Conservation (phyloP, 1,140 invertebrate species). For the Andrena cerasifolii region DNA sequence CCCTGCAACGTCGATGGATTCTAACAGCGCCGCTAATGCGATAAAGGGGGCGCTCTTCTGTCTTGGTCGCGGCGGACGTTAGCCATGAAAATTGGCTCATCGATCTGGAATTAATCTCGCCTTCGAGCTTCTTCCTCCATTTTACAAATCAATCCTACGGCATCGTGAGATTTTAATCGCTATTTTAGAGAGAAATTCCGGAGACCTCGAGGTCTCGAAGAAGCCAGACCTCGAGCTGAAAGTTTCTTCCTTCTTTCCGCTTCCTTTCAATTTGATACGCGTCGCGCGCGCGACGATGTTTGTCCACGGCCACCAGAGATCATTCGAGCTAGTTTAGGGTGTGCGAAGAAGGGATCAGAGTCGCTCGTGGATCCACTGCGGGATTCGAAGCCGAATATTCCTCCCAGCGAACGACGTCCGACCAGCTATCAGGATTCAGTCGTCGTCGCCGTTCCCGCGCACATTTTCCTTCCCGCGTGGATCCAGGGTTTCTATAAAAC, state of each 20-base stretch:
- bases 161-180: no score
- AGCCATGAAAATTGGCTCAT: neutral
- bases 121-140: no score
- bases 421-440: neutral
- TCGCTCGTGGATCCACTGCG: neutral
- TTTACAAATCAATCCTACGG: no score
- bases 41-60: slow-evolving; percentile 13
- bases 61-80: neutral
- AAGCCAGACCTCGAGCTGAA: no score
- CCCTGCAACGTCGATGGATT: neutral
- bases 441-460: neutral
- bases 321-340: neutral
- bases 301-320: no score
- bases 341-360: neutral
- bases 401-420: neutral
- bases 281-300: no score
- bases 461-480: neutral
- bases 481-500: neutral
- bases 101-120: neutral
- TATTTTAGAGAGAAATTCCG: no score
- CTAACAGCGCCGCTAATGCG: neutral
- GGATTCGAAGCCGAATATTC: slow-evolving; percentile 11
- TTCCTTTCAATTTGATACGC: neutral
- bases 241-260: neutral
- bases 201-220: no score